Conservation (phyloP, 1,140 invertebrate species). For the Hycleus phaleratus region DNA sequence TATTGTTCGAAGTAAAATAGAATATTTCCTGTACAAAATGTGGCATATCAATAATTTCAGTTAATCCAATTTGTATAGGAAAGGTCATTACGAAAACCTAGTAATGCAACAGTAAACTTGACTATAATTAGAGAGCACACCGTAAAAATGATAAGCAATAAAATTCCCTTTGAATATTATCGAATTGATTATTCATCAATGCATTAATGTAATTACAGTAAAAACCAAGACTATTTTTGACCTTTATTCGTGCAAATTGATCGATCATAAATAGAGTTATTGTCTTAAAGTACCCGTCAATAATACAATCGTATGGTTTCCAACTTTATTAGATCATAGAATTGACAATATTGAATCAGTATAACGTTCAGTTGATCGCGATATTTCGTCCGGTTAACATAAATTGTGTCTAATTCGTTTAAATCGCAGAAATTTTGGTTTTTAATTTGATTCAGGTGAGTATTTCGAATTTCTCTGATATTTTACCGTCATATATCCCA, state of each 20-base stretch:
- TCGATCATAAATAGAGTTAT: no score
- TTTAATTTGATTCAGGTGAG: conserved; percentile 4
- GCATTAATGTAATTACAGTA: no score
- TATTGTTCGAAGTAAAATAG: not conserved
- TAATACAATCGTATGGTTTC: conserved; percentile 15
- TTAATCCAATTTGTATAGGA: conserved; percentile 5
- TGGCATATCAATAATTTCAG: conserved; percentile 33
- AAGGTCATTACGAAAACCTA: conserved; percentile 7
- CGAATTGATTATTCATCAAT: no score
- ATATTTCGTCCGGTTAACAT: not conserved
- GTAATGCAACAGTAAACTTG: not conserved
- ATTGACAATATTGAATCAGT: not conserved
- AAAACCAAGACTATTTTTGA: no score
- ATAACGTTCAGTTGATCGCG: conserved; percentile 3
- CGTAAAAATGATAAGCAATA: no score
- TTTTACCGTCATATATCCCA: conserved; percentile 17
- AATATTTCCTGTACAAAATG: conserved; percentile 32
- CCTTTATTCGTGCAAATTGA: no score
- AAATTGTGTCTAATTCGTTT: not conserved
- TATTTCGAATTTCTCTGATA: not conserved
- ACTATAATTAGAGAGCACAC: no score
- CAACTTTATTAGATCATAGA: conserved; percentile 6
- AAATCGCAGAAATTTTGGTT: not conserved
- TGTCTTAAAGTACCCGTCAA: no score
- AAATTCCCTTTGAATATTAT: no score